Evolutionary conservation across 2,113 vertebrate species (phyloP).

Genomic region (Steatornis caripensis): DNA sequence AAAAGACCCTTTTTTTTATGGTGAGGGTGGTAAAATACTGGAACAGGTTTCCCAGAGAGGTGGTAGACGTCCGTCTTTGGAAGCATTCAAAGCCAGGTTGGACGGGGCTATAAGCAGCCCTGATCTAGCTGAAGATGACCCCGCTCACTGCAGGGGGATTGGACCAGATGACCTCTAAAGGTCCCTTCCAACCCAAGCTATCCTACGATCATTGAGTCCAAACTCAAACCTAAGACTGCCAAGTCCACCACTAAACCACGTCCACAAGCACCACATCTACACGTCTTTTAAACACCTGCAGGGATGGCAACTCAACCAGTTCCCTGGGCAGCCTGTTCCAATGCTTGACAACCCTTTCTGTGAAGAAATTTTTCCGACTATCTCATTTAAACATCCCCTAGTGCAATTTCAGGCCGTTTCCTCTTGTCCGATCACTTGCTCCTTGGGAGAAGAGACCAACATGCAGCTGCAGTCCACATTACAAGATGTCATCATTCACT

Average conservation of each 20-base stretch:
- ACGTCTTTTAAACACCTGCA: not conserved
- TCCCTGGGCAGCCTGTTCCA: not conserved
- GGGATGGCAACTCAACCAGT: too few species aligned
- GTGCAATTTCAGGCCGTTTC: rapidly evolving
- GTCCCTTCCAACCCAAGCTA: not conserved
- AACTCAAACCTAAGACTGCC: not conserved
- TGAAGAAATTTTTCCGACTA: not conserved
- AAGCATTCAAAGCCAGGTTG: not conserved
- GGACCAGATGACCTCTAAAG: not conserved
- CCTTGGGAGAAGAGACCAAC: not conserved
- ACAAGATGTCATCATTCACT: not conserved
- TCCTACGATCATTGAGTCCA: not conserved
- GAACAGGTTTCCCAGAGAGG: not conserved
- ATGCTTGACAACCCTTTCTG: not conserved
- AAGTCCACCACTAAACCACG: not conserved
- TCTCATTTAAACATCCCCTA: not conserved
- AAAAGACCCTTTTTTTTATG: not conserved
- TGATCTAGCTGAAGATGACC: not conserved
- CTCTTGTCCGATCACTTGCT: not conserved
- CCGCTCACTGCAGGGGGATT: not conserved
- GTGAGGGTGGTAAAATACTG: not conserved
- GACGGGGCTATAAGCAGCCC: not conserved
- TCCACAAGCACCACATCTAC: not conserved
- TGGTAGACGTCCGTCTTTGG: not conserved
- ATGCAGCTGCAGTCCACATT: too few species aligned